Conservation (phyloP, 2,888 invertebrate genomes). For the Drosophila crucigera region DNA sequence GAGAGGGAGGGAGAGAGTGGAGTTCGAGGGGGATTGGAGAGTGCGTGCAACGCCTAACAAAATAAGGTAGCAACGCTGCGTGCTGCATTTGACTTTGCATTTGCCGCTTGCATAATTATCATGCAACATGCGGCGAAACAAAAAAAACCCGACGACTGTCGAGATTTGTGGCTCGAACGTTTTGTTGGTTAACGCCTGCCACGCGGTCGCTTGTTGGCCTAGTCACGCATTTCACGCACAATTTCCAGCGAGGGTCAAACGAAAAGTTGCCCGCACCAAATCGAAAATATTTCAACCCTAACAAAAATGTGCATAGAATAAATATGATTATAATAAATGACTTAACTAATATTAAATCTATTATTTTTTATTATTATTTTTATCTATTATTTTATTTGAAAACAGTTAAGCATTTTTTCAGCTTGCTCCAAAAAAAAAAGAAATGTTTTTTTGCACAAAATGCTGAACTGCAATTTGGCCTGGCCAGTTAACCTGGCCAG, state of each 20-base stretch:
- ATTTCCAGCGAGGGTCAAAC: slow-evolving; percentile 35
- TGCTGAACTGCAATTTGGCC: slow-evolving; percentile 6
- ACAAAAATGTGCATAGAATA: neutral
- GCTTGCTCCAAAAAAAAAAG: neutral
- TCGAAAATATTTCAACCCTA: neutral
- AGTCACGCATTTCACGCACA: slow-evolving; percentile 68
- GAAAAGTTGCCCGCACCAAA: neutral
- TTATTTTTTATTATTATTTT: neutral
- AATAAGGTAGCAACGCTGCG: slow-evolving; percentile 10
- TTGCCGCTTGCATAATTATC: slow-evolving; percentile 75
- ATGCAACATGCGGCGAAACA: slow-evolving; percentile 63
- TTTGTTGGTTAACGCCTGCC: slow-evolving; percentile 26
- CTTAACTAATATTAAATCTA: too few species aligned
- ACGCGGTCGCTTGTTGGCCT: neutral
- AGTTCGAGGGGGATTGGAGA: neutral
- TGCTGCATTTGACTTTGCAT: slow-evolving; percentile 50
- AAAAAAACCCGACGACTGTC: slow-evolving; percentile 11
- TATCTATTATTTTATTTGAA: neutral
- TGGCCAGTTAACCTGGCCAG: slow-evolving; percentile 33
- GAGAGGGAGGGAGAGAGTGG: neutral
- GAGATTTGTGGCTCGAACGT: slow-evolving; percentile 38
- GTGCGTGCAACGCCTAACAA: slow-evolving; percentile 56
- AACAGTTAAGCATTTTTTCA: neutral
- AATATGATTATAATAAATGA: neutral
- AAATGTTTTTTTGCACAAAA: neutral